Base-by-base conservation (phyloP, 2,888 invertebrate species). In the Saturnia pavonia region DNA sequence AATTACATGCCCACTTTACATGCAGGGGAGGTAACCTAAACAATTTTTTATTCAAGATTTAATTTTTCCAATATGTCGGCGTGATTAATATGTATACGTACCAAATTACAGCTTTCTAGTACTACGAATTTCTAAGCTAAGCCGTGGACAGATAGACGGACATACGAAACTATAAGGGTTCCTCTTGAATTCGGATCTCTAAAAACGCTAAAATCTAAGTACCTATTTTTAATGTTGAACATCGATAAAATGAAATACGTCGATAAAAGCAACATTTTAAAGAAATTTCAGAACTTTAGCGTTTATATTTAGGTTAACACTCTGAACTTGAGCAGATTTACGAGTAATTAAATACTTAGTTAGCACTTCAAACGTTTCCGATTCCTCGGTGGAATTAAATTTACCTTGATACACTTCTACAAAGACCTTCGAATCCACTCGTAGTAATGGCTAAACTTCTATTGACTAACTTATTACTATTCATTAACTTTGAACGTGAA, bases 401-500 rank as follows among this genome's bases (percentile, higher is more conserved):
- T 60, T 25, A 60, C 57, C 57, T 60, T 60, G 57, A 60, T 60
- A 60, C 57, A 60, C 57, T 27, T 27, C 57, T 27, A 14, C 57
- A 60, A 60, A 60, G 57, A 60, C 27, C 14, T 60, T 60, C 57
- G 9, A 60, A 60, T 27, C 57, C 57, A 60, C 27, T 25, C 27
- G 4, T 27, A 60, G 57, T 60, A 60, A 60, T 60, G 57, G 57
- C 9, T 60, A 60, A 60, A 60, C 57, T 60, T 60, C 57, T 60
- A 60, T 60, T 27, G 57, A 60, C 57, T 60, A 27, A 60, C 25
- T 60, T 60, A 60, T 27, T 60, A 54, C 54, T 11, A 60, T 60
- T 60, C 57, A 14, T 60, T 60, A 60, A 60, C 57, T 60, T 60
- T 60, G 57, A 25, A 60, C 57, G 27, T 60, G 57, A 60, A 60